These are phyloP conservation scores for Pammene fasciana DNA, from an alignment of 2,888 invertebrate genomes.

Conservation along the genomic window DNA sequence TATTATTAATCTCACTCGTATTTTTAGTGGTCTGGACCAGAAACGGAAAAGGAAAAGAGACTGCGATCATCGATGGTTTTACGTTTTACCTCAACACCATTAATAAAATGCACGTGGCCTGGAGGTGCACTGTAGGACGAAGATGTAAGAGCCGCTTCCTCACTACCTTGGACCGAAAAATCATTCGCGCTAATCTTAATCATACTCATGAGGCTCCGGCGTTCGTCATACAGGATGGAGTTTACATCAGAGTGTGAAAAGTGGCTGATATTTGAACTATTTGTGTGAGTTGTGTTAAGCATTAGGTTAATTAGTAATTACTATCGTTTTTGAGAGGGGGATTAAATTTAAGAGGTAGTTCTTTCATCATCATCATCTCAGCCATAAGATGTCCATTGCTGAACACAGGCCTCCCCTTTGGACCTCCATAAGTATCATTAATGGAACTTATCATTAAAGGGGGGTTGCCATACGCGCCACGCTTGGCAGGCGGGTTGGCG, in stretches of 20 bases:
- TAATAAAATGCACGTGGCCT: neutral
- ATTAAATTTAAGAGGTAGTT: too few species aligned
- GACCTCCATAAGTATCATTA: too few species aligned
- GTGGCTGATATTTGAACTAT: too few species aligned
- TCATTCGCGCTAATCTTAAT: neutral
- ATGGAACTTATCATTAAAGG: too few species aligned
- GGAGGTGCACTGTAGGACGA: neutral
- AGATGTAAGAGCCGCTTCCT: conserved; percentile 6
- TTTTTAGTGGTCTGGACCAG: neutral
- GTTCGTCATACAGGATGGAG: neutral
- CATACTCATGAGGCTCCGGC: neutral
- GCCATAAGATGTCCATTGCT: too few species aligned
- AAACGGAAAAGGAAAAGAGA: conserved; percentile 6
- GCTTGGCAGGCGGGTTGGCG: too few species aligned
- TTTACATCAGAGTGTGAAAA: conserved; percentile 1
- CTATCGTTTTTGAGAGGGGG: too few species aligned
- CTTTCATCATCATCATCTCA: too few species aligned
- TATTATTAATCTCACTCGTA: neutral
- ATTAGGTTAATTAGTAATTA: too few species aligned
- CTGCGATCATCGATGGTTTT: neutral
- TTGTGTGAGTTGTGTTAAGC: too few species aligned
- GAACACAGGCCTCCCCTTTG: too few species aligned
- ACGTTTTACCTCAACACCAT: neutral
- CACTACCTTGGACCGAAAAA: neutral
- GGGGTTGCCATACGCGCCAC: too few species aligned